Evolutionary conservation across 2,797 vertebrate species (phyloP), one percentile per base, ranked within the genome.

Genomic region (Gephyroberyx darwinii): DNA sequence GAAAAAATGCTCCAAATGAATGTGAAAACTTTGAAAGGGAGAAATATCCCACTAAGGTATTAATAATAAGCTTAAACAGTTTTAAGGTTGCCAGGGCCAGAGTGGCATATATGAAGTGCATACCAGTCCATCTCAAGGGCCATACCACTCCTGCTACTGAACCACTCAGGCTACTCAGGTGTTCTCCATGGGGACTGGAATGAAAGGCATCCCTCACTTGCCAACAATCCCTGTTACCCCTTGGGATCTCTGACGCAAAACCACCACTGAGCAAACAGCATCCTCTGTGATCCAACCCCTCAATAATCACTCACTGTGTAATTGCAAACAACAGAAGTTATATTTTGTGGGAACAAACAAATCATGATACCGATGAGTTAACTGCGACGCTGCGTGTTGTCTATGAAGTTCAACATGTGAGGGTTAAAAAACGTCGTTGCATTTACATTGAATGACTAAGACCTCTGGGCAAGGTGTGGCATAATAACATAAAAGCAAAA

Each of bases 161-260:
- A 20, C 10, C 48, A 62, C 78, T 83, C 54, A 30, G 63, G 51
- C 43, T 6, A 45, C 22, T 75, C 78, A 83, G 75, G 73, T 63
- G 63, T 61, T 69, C 74, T 83, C 65, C 68, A 72, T 62, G 67
- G 76, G 56, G 41, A 66, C 43, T 5, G 68, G 31, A 74, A 41
- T 20, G 63, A 53, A 35, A 50, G 31, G 63, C 41, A 59, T 5
- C 64, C 33, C 50, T 71, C 31, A 37, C 51, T 5, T 20, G 37
- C 60, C 60, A n/a, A 14, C 71, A 55, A 47, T 39, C 60, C 14
- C 50, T 2, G 35, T 35, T 35, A 62, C 33, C 48, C 65, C 77
- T 76, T 31, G 14, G 37, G 64, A 65, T 14, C 30, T 76, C 50
- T 79, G 81, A 88, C 48, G 58, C 68, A 86, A 72, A 62, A 31